These are phyloP conservation scores for Lamprotornis superbus DNA, from an alignment of 2,113 vertebrate genomes.

Conservation along the genomic window DNA sequence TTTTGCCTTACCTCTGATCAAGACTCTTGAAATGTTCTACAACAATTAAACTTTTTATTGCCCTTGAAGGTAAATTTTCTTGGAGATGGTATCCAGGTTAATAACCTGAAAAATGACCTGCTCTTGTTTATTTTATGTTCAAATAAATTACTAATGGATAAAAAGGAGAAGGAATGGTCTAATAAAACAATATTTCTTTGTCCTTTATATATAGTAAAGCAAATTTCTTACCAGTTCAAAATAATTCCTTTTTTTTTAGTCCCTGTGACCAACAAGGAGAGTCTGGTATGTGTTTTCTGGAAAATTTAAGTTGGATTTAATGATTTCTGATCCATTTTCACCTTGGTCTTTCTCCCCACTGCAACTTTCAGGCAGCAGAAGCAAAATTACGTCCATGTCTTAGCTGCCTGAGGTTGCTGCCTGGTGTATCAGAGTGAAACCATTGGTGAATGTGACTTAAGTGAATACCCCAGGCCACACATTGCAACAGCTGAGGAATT, in stretches of 20 bases:
- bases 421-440: background rate
- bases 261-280: background rate
- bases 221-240: background rate
- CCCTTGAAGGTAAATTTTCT: constrained; percentile 7
- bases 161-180: background rate
- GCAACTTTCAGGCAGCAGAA: background rate
- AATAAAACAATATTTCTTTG: background rate
- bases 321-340: background rate
- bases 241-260: background rate
- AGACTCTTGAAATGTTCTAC: background rate
- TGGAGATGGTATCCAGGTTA: background rate
- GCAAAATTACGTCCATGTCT: background rate
- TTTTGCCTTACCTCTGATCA: background rate
- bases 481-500: background rate
- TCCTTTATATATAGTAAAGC: background rate
- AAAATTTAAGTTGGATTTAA: background rate
- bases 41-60: constrained; percentile 21
- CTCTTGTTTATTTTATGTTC: background rate
- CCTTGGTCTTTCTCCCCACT: background rate
- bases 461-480: background rate
- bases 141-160: background rate
- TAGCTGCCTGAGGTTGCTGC: background rate
- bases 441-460: background rate
- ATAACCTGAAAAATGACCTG: constrained; percentile 13
- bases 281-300: background rate